A percentile compares a stretch with the other conserved stretches of the same genome.
These are phyloP conservation scores for Scolopax rusticola DNA, from an alignment of 2,797 vertebrate genomes.

Conservation along the genomic window DNA sequence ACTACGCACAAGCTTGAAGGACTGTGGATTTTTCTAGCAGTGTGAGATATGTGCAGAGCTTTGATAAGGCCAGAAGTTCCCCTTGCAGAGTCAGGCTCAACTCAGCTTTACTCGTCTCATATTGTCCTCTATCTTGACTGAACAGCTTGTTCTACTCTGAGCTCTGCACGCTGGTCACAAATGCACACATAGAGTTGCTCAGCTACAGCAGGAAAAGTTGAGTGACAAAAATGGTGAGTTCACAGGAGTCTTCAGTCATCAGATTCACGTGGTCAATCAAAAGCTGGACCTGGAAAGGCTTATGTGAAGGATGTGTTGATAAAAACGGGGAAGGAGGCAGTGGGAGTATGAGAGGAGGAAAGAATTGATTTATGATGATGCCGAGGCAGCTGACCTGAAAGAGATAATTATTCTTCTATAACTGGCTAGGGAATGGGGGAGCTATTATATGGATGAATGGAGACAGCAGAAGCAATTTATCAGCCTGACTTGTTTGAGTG, in stretches of 20 bases:
- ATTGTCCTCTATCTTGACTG: neutral
- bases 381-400: slow-evolving; percentile 60
- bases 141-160: neutral
- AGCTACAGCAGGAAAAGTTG: neutral
- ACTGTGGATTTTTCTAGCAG: neutral
- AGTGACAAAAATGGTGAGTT: neutral
- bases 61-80: neutral
- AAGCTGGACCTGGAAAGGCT: slow-evolving; percentile 1
- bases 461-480: slow-evolving; percentile 65
- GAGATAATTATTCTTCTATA: slow-evolving; percentile 74
- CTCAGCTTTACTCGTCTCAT: neutral
- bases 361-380: slow-evolving; percentile 61
- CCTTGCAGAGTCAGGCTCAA: neutral
- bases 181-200: neutral
- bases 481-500: slow-evolving; percentile 71
- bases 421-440: slow-evolving; percentile 62
- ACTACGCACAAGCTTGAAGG: neutral
- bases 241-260: neutral
- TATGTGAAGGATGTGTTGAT: neutral
- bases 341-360: neutral
- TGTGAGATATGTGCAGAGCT: neutral
- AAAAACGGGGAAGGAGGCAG: slow-evolving; percentile 31
- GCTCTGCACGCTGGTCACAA: neutral
- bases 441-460: slow-evolving; percentile 67
- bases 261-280: neutral